Evolutionary conservation across 2,113 vertebrate species (phyloP).

Genomic region (Otus sunia): DNA sequence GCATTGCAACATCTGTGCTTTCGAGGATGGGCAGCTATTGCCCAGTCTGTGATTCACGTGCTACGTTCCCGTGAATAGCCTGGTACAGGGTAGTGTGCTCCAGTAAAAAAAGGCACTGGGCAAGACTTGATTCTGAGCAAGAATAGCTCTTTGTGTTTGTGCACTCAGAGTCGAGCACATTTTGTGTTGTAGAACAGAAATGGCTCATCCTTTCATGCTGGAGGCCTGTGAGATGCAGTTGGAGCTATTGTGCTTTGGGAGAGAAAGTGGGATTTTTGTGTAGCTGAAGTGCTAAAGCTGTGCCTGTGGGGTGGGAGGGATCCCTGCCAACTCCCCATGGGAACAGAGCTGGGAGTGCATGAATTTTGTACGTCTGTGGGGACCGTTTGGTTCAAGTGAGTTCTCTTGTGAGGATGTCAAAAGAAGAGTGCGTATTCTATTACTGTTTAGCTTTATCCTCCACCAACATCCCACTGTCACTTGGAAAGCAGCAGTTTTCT

Average conservation of each 20-base stretch:
- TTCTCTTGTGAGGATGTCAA: neutral
- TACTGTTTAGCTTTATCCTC: neutral
- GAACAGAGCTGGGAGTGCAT: neutral
- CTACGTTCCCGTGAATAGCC: neutral
- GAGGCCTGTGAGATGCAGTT: neutral
- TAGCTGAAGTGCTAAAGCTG: neutral
- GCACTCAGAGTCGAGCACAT: rapidly evolving
- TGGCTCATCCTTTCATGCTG: neutral
- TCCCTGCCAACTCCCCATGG: neutral
- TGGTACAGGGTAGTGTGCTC: neutral
- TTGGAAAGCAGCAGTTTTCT: neutral
- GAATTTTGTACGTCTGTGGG: neutral
- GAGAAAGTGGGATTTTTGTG: neutral
- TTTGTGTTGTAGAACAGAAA: neutral
- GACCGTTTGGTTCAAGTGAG: neutral
- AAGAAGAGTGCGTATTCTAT: rapidly evolving
- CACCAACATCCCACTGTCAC: neutral
- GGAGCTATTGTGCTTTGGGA: neutral
- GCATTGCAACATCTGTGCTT: neutral
- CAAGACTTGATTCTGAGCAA: neutral
- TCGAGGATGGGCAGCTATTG: rapidly evolving
- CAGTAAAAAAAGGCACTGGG: neutral
- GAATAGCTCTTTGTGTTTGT: slow-evolving; percentile 5
- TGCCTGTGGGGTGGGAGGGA: neutral
- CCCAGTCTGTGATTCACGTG: rapidly evolving